Evolutionary conservation across 2,797 vertebrate genomes (phyloP), one percentile per base, ranked within the genome.

Genomic region (Cyprinodon diabolis): DNA sequence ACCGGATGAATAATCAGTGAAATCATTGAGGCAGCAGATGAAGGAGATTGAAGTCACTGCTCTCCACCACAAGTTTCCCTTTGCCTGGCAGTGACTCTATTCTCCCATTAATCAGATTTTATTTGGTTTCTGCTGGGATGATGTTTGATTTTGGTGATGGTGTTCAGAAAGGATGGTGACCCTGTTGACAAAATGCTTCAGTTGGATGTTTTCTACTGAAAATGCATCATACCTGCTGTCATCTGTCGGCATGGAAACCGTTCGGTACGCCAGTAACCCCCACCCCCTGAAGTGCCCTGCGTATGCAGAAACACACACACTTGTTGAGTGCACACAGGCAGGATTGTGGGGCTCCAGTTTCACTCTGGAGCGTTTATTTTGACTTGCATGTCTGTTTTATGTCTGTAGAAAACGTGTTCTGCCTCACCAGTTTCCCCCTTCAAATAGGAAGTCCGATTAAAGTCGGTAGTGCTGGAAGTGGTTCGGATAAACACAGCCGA

Each of bases 41-140:
- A 95, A 92, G 88, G 83, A 93, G 93, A 93, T 94, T 95, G 91
- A 92, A 90, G 90, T 89, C 92, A 92, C 91, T 93, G 94, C 90
- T 90, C 92, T 93, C 89, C 88, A 81, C 47, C 84, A 73, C 81
- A 87, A 92, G 83, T 84, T 89, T 86, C 77, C 90, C 81, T 75
- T 81, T 84, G 87, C 92, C 86, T 91, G 90, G 91, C 89, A 86
- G 76, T 79, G 78, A 86, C 47, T 81, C 79, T 30, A 30, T 30
- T 30, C 30, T 2, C 37, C 45, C 6, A n/a, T 58, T 60, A 71
- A 60, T 49, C 25, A n/a, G 19, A 49, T 51, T 62, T 1, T 62
- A 62, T 76, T 73, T 66, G 6, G 57, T 68, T 80, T 69, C 4
- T 65, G 43, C 7, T 57, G 47, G 15, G 49, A 62, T 40, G 0